Evolutionary conservation across 2,113 vertebrate species (phyloP).

Genomic region (Galeopterus variegatus): DNA sequence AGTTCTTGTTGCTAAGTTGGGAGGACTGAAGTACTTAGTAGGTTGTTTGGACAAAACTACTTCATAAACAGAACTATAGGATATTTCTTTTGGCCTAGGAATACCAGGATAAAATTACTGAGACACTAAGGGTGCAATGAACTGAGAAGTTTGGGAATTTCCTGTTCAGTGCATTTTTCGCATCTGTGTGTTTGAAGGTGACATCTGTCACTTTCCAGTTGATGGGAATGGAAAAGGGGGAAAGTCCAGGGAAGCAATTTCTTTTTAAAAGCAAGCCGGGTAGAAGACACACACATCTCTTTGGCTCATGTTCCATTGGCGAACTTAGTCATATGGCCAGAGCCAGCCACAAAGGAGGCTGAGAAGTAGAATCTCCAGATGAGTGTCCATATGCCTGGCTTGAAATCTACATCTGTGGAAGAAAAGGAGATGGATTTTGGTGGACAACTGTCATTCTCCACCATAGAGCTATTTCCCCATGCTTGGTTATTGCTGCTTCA

Average conservation of each 20-base stretch:
- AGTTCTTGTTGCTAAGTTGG: background rate
- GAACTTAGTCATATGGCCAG: background rate
- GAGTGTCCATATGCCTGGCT: background rate
- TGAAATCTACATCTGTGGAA: background rate
- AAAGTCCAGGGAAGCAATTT: background rate
- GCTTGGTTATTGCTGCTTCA: background rate
- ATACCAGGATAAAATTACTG: background rate
- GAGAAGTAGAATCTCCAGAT: background rate
- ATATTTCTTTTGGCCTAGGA: background rate
- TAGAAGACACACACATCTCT: background rate
- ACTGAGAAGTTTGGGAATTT: background rate
- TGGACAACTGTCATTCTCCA: background rate
- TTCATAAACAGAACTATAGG: background rate
- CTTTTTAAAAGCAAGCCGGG: background rate
- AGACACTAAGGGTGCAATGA: background rate
- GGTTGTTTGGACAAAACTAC: background rate
- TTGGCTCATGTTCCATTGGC: background rate
- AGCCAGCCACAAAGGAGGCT: background rate
- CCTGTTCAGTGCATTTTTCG: background rate
- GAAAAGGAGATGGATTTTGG: background rate
- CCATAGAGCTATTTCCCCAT: background rate
- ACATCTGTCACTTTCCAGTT: background rate
- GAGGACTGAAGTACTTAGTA: background rate
- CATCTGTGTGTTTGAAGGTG: background rate
- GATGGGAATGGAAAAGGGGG: background rate